Base-by-base conservation (phyloP, 2,797 vertebrate genomes). In the Sphenodon punctatus region DNA sequence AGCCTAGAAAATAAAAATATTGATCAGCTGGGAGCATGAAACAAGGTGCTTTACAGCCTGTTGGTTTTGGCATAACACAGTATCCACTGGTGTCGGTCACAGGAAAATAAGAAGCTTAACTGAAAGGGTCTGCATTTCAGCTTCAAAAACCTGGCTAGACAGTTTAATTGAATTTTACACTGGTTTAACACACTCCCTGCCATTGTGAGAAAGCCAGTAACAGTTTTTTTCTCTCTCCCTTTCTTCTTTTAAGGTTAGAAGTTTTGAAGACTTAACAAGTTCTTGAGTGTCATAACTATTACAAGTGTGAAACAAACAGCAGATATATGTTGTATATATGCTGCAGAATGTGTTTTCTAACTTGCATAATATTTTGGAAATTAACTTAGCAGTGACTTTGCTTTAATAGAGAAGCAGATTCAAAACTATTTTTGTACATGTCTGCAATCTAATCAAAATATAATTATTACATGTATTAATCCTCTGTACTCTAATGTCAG, bases 111-210 rank as follows among this genome's bases (percentile, higher is more conserved):
- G 95, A 95, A 96, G 95, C 96, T 96, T 96, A 96, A 95, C 95
- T 95, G 95, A 96, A 96, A 96, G 94, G 95, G 95, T 95, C 95
- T 96, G 95, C 94, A 96, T 96, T 97, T 96, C 95, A 97, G 95
- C 96, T 96, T 96, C 96, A 96, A 95, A 96, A 97, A 96, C 94
- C 96, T 96, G 95, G 96, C 96, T 95, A 96, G 95, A 96, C 96
- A 95, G 96, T 97, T 97, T 96, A 97, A 97, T 97, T 97, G 96
- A 97, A 97, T 97, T 97, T 97, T 97, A 97, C 96, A 96, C 96
- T 96, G 96, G 95, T 96, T 97, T 96, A 96, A 95, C 96, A 97
- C 95, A 96, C 96, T 96, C 95, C 92, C 95, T 93, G 94, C 93
- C 94, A 95, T 95, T 96, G 95, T 96, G 94, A 96, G 94, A 94